Conservation (phyloP, 2,797 vertebrate species). For the Phrynocephalus guinanensis region DNA sequence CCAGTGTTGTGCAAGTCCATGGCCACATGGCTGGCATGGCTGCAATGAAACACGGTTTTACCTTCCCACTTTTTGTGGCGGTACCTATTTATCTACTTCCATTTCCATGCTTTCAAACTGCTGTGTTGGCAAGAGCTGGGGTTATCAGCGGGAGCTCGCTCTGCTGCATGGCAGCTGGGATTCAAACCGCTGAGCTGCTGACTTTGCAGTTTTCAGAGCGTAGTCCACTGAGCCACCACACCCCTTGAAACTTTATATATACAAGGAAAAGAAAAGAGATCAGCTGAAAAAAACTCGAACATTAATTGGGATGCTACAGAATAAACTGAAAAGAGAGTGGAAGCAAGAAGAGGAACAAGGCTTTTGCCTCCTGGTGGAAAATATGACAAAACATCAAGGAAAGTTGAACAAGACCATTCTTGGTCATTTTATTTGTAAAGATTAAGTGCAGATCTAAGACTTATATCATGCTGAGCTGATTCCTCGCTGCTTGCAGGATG, state of each 20-base stretch:
- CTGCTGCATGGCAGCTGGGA: too few relatives aligned
- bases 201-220: too few relatives aligned
- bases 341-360: slow-evolving; percentile 42
- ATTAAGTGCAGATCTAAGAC: slow-evolving; percentile 68
- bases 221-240: too few relatives aligned
- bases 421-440: slow-evolving; percentile 70
- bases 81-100: too few relatives aligned
- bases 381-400: slow-evolving; percentile 56
- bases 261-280: neutral
- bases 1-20: too few relatives aligned
- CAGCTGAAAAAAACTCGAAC: slow-evolving; percentile 47
- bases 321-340: slow-evolving; percentile 40
- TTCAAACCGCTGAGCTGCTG: too few relatives aligned
- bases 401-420: slow-evolving; percentile 62
- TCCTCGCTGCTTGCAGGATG: slow-evolving; percentile 63
- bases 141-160: too few relatives aligned
- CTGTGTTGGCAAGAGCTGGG: too few relatives aligned
- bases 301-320: slow-evolving; percentile 49
- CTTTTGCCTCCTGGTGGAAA: slow-evolving; percentile 48
- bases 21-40: too few relatives aligned
- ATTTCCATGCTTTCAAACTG: too few relatives aligned
- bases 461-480: slow-evolving; percentile 55
- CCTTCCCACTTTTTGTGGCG: too few relatives aligned
- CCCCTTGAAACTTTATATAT: neutral
- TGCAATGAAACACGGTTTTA: too few relatives aligned